These are phyloP conservation scores for Cantharis flavilabris DNA, from an alignment of 2,888 invertebrate species.

Conservation along the genomic window DNA sequence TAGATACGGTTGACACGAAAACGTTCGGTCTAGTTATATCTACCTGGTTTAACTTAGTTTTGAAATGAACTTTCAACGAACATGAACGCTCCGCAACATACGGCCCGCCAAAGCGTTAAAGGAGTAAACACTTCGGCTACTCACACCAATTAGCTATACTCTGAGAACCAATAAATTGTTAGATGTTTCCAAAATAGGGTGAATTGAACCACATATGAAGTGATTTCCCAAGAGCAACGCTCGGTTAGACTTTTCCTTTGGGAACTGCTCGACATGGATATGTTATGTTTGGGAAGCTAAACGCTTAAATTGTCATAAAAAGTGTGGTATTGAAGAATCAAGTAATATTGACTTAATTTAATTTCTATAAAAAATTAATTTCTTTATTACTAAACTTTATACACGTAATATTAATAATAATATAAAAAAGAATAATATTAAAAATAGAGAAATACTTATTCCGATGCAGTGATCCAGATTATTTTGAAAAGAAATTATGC, in stretches of 20 bases:
- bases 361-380: background rate
- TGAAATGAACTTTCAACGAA: background rate
- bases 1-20: background rate
- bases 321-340: conserved; percentile 19
- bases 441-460: too few relatives aligned
- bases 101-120: conserved; percentile 14
- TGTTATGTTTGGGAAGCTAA: conserved; percentile 30
- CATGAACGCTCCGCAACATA: background rate
- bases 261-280: conserved; percentile 31
- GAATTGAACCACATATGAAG: conserved; percentile 47
- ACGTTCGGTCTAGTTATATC: background rate
- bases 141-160: conserved; percentile 48
- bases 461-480: too few relatives aligned
- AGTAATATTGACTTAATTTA: background rate
- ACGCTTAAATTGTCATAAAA: conserved; percentile 36
- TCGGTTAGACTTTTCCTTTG: conserved; percentile 31
- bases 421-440: too few relatives aligned
- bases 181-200: conserved; percentile 49
- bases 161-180: conserved; percentile 50
- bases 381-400: too few relatives aligned
- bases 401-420: too few relatives aligned
- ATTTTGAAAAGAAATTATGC: background rate
- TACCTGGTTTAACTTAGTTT: background rate
- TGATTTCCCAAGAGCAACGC: conserved; percentile 47
- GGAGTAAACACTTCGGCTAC: conserved; percentile 42